Percentiles rank a stretch among this genome's conserved stretches.
These are phyloP conservation scores for Anoplopoma fimbria DNA, from an alignment of 2,113 vertebrate genomes.

Conservation along the genomic window DNA sequence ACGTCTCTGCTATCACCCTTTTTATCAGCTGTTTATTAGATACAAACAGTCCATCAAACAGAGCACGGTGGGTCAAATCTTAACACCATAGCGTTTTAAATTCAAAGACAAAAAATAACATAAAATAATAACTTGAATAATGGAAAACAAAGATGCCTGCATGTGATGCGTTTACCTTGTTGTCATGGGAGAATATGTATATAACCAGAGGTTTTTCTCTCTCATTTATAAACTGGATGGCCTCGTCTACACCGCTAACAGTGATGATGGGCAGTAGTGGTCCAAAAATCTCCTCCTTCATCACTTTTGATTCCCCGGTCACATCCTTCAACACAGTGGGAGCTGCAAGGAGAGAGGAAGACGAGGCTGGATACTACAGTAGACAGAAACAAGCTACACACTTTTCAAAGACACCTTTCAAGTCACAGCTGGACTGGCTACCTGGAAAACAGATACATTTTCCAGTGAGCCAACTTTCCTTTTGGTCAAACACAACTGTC, in stretches of 20 bases:
- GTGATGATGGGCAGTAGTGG: conserved; percentile 91
- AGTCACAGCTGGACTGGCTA: no score
- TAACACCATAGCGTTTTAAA: background rate
- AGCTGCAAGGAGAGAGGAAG: conserved; percentile 69
- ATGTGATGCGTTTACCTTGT: conserved; percentile 82
- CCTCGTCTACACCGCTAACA: conserved; percentile 84
- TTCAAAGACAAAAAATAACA: background rate
- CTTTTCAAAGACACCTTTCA: no score
- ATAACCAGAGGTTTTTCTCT: conserved; percentile 92
- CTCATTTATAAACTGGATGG: conserved; percentile 90
- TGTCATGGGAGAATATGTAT: conserved; percentile 88
- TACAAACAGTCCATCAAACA: background rate
- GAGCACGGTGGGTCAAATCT: background rate
- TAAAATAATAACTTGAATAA: background rate
- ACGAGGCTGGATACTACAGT: background rate
- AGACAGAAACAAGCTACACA: background rate
- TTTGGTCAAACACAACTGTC: no score
- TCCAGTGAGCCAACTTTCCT: no score
- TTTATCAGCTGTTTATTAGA: conserved; percentile 82
- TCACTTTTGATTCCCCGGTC: conserved; percentile 84
- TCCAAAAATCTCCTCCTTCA: conserved; percentile 96
- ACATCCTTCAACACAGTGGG: conserved; percentile 89
- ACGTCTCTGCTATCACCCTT: conserved; percentile 86
- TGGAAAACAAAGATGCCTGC: no score
- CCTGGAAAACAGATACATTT: no score